Percentiles rank a stretch among this genome's conserved stretches.
Evolutionary conservation across 92 coral and sea anemone genomes (phyloP).

Genomic region (Epizoanthus stellaris): DNA sequence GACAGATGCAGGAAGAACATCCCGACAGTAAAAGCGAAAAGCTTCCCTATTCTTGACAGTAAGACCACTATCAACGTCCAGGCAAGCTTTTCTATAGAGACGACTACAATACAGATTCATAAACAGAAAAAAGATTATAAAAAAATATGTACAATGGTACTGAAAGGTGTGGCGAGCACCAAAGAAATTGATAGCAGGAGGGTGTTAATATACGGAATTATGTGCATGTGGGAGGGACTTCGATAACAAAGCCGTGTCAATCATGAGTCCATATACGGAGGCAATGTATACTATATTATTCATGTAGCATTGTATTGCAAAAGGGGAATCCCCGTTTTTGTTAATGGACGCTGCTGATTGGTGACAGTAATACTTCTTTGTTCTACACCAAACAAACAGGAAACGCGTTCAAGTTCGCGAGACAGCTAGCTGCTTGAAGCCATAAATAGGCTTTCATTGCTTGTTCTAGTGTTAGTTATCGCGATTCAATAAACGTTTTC

Average conservation of each 20-base stretch:
- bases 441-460: too few relatives aligned
- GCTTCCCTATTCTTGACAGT: background rate
- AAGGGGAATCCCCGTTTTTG: background rate
- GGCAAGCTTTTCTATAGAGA: background rate
- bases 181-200: too few relatives aligned
- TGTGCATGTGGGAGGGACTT: constrained; percentile 16
- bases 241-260: background rate
- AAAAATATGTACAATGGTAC: background rate
- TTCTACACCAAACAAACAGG: too few relatives aligned
- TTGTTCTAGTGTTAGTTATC: too few relatives aligned
- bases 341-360: background rate
- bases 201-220: background rate
- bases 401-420: too few relatives aligned
- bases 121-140: too few relatives aligned
- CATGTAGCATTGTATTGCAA: too few relatives aligned
- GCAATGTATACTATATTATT: background rate
- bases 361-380: background rate
- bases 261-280: background rate
- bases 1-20: background rate
- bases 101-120: background rate
- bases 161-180: too few relatives aligned
- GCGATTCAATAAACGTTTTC: too few relatives aligned
- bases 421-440: too few relatives aligned
- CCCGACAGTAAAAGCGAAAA: background rate
- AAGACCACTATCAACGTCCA: background rate